Evolutionary conservation across 2,797 vertebrate species (phyloP).

Genomic region (Pterois miles): DNA sequence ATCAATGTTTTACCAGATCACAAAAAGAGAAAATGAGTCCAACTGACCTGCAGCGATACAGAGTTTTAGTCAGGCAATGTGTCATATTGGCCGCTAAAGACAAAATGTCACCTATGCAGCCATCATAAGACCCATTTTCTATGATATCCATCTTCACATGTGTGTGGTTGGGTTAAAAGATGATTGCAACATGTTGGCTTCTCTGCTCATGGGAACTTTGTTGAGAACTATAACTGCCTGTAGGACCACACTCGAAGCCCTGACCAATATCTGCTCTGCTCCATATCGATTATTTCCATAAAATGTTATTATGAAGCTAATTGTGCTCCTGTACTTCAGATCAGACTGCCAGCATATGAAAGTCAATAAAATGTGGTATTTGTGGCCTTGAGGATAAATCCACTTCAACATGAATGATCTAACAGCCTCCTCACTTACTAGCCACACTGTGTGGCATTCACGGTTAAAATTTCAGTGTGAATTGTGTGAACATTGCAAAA

Average conservation of each 20-base stretch:
- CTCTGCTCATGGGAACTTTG: slow-evolving; percentile 70
- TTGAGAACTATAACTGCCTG: slow-evolving; percentile 55
- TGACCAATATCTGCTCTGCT: slow-evolving; percentile 71
- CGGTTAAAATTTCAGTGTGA: slow-evolving; percentile 49
- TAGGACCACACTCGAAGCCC: slow-evolving; percentile 86
- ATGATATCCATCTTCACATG: slow-evolving; percentile 70
- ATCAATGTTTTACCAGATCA: background rate
- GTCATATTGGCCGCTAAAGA: background rate
- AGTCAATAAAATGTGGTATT: slow-evolving; percentile 81
- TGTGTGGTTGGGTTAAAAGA: slow-evolving; percentile 73
- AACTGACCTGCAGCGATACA: background rate
- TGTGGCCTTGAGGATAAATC: slow-evolving; percentile 81
- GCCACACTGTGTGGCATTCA: slow-evolving; percentile 29
- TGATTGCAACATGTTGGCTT: slow-evolving; percentile 66
- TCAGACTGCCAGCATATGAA: slow-evolving; percentile 66
- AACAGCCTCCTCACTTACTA: slow-evolving; percentile 64
- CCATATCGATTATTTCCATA: slow-evolving; percentile 80
- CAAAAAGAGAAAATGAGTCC: background rate
- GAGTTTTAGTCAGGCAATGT: background rate
- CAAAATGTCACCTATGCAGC: background rate
- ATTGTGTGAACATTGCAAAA: slow-evolving; percentile 65
- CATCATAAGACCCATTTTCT: slow-evolving; percentile 1
- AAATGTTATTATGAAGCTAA: slow-evolving; percentile 72
- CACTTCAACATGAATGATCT: slow-evolving; percentile 67
- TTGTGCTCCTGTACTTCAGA: slow-evolving; percentile 78